phyloP scores from a whole-genome alignment of 2,888 invertebrate species.

The Nymphalis c-album region DNA sequence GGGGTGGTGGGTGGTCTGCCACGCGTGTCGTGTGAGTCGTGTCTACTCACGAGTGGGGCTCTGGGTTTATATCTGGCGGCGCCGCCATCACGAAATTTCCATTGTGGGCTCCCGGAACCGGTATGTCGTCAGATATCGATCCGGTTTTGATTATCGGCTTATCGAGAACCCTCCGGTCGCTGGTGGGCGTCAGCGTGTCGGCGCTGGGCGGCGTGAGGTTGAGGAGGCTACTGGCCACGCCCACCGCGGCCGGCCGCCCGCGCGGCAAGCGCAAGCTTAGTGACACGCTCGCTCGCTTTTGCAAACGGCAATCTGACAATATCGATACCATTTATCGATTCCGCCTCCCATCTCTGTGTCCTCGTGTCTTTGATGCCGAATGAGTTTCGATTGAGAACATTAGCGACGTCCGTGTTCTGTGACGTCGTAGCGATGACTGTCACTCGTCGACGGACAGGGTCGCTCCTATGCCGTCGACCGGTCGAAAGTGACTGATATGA shows the following conservation, averaged over 20 bases:
- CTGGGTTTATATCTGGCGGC: conserved; percentile 69
- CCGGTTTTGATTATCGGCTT: conserved; percentile 35
- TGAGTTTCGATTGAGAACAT: conserved; percentile 3
- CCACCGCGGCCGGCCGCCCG: conserved; percentile 69
- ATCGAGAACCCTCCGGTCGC: conserved; percentile 47
- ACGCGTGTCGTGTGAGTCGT: conserved; percentile 60
- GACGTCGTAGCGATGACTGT: background rate
- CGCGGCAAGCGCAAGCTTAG: conserved; percentile 71
- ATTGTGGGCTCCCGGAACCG: conserved; percentile 27
- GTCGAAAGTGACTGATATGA: background rate
- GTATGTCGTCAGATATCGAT: conserved; percentile 9
- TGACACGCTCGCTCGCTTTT: conserved; percentile 72
- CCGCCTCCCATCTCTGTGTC: background rate
- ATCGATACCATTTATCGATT: conserved; percentile 45
- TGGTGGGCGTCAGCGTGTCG: conserved; percentile 65
- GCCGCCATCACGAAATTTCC: conserved; percentile 57
- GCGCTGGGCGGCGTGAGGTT: conserved; percentile 76
- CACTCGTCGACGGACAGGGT: background rate
- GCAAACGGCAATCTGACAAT: conserved; percentile 77
- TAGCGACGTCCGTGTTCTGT: background rate
- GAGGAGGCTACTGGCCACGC: conserved; percentile 66
- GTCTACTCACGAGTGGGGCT: conserved; percentile 79
- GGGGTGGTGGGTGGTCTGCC: conserved; percentile 17
- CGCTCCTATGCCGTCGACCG: background rate
- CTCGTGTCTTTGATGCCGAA: conserved; percentile 6